Percentiles rank a stretch among this genome's conserved stretches.
Conservation (phyloP, 2,888 invertebrate genomes). For the Amphipoea oculea region DNA sequence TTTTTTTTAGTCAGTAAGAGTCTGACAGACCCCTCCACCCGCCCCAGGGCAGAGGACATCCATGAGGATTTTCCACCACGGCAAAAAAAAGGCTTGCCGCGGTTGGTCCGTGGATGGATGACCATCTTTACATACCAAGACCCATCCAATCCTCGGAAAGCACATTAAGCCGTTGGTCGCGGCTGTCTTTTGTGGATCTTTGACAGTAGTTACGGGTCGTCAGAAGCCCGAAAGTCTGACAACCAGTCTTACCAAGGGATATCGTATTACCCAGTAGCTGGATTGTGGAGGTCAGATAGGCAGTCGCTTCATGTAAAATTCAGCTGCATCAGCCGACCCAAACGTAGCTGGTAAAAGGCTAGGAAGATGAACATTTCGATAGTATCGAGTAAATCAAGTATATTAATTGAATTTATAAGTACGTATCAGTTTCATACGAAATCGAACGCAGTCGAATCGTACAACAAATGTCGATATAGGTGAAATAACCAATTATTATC, state of each 20-base stretch:
- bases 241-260: background rate
- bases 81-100: too few species aligned
- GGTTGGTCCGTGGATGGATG: too few species aligned
- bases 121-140: background rate
- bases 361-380: too few species aligned
- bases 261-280: background rate
- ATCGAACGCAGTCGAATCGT: conserved; percentile 7
- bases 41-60: too few species aligned
- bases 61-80: too few species aligned
- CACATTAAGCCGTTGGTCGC: background rate
- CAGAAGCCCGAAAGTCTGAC: background rate
- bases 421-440: background rate
- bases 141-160: background rate
- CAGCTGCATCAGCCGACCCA: background rate
- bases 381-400: background rate
- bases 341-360: background rate
- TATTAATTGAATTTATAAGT: conserved; percentile 9
- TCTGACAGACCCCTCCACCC: too few species aligned
- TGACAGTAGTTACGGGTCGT: background rate
- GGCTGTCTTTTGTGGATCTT: background rate
- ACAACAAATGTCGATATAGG: background rate
- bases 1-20: too few species aligned
- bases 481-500: conserved; percentile 33
- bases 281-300: too few species aligned
- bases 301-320: background rate